phyloP scores from a whole-genome alignment of 2,888 invertebrate species.

The Tanaodytes sp. region DNA sequence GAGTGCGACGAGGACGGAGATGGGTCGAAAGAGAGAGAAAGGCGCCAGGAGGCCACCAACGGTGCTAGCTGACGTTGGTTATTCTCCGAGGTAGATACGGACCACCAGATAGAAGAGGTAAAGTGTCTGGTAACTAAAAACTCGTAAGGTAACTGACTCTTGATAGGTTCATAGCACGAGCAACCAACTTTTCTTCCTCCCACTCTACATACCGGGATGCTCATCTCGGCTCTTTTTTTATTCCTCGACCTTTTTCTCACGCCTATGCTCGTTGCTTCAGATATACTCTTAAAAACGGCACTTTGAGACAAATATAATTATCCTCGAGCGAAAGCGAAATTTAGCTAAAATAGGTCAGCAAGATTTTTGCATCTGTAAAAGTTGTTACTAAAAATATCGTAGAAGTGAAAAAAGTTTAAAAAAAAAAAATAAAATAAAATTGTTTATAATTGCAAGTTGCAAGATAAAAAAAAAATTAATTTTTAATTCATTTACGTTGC shows the following conservation, averaged over 20 bases:
- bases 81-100: conserved; percentile 57
- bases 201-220: conserved; percentile 40
- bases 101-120: conserved; percentile 63
- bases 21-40: conserved; percentile 37
- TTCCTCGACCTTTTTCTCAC: conserved; percentile 53
- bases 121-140: conserved; percentile 67
- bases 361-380: too few species aligned
- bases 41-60: conserved; percentile 60
- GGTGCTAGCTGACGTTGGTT: conserved; percentile 56
- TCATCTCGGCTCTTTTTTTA: conserved; percentile 18
- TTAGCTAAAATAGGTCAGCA: too few species aligned
- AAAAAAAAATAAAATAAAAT: too few species aligned
- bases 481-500: too few species aligned
- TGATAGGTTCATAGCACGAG: conserved; percentile 54
- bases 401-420: too few species aligned
- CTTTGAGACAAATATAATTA: too few species aligned
- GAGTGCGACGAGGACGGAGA: conserved; percentile 32
- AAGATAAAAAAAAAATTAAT: too few species aligned
- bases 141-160: conserved; percentile 61
- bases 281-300: background rate
- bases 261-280: conserved; percentile 43
- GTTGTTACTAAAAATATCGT: too few species aligned
- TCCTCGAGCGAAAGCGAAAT: too few species aligned
- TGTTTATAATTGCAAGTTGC: too few species aligned
- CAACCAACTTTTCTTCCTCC: conserved; percentile 50